Percentiles rank a stretch among this genome's conserved stretches.
Conservation (phyloP, 2,113 vertebrate genomes). For the Eudyptes chrysolophus region DNA sequence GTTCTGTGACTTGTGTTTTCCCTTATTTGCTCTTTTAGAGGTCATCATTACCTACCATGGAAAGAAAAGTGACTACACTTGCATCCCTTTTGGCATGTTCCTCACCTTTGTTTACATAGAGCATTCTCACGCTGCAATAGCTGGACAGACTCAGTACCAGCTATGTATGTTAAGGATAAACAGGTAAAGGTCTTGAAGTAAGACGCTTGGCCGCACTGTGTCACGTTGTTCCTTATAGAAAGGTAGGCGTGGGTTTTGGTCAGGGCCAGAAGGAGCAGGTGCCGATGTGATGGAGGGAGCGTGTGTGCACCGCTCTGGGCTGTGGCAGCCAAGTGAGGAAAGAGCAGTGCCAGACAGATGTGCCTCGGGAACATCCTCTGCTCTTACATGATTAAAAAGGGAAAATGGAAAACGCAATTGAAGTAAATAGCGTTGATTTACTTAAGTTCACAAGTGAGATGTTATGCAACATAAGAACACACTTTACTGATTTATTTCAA, state of each 20-base stretch:
- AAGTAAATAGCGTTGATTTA: not conserved
- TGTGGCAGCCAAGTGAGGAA: not conserved
- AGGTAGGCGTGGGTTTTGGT: not conserved
- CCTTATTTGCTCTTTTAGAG: not conserved
- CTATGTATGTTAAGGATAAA: not conserved
- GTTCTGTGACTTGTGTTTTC: not conserved
- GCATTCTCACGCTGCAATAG: not conserved
- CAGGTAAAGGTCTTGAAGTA: not conserved
- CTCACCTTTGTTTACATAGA: not conserved
- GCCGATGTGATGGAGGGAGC: rapidly evolving
- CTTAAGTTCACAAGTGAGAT: not conserved
- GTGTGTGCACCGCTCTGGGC: not conserved
- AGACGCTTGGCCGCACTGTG: not conserved
- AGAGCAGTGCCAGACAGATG: not conserved
- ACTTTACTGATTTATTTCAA: not conserved
- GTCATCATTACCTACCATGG: not conserved
- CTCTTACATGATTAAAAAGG: rapidly evolving
- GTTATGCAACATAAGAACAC: not conserved
- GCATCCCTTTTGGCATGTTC: not conserved
- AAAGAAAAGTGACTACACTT: not conserved
- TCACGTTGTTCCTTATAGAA: not conserved
- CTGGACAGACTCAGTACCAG: not conserved
- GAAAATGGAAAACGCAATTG: not conserved
- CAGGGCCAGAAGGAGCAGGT: not conserved
- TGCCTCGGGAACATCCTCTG: rapidly evolving